These are phyloP conservation scores for Daubentonia madagascariensis DNA, from an alignment of 2,113 vertebrate genomes.

Conservation along the genomic window DNA sequence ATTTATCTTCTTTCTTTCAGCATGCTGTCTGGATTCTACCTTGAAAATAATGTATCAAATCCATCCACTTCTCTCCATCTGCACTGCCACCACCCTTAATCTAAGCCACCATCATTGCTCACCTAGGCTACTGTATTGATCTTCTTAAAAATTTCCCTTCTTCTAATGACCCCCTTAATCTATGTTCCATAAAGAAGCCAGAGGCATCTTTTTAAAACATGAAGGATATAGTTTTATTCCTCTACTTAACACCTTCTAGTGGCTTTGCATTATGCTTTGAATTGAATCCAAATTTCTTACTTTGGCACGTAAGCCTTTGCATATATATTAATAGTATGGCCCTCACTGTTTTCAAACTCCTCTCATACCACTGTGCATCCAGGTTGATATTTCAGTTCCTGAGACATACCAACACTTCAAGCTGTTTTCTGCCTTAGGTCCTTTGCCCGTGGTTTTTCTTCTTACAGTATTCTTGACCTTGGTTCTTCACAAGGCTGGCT, in stretches of 20 bases:
- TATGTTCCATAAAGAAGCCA: not conserved
- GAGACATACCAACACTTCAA: not conserved
- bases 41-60: not conserved
- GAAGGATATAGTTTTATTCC: not conserved
- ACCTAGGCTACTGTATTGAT: not conserved
- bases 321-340: not conserved
- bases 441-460: not conserved
- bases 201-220: not conserved
- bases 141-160: not conserved
- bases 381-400: not conserved
- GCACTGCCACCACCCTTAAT: not conserved
- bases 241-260: not conserved
- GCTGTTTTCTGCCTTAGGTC: not conserved
- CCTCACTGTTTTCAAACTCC: not conserved
- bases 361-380: not conserved
- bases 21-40: not conserved
- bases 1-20: slow-evolving; percentile 18
- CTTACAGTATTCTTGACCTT: not conserved
- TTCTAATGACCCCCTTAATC: not conserved
- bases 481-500: not conserved
- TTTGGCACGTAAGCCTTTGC: not conserved
- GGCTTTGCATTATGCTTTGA: not conserved
- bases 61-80: not conserved
- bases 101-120: not conserved
- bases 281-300: not conserved